Conservation (phyloP, 2,888 invertebrate species). For the Xylocampa areola region DNA sequence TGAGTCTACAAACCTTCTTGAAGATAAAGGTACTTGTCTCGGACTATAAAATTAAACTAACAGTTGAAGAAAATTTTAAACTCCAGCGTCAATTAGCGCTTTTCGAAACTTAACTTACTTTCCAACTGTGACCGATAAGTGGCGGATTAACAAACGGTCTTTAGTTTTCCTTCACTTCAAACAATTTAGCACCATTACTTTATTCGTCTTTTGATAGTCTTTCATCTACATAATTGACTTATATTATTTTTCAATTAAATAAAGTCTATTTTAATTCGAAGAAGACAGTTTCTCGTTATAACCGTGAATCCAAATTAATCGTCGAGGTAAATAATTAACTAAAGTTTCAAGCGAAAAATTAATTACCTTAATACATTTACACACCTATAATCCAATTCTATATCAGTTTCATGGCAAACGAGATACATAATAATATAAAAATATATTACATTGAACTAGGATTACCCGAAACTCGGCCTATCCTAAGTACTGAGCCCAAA, state of each 20-base stretch:
- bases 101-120: slow-evolving; percentile 1
- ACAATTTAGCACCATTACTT: slow-evolving; percentile 17
- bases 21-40: no score
- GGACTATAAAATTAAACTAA: not conserved
- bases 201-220: not conserved
- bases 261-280: no score
- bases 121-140: slow-evolving; percentile 14
- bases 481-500: slow-evolving; percentile 53
- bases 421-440: slow-evolving; percentile 41
- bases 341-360: not conserved
- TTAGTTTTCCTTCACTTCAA: slow-evolving; percentile 7
- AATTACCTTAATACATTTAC: slow-evolving; percentile 23
- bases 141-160: slow-evolving; percentile 26
- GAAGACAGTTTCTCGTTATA: no score
- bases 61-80: not conserved
- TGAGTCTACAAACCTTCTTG: no score
- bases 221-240: not conserved
- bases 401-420: slow-evolving; percentile 27
- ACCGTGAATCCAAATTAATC: no score
- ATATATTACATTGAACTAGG: slow-evolving; percentile 55
- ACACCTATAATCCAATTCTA: slow-evolving; percentile 30
- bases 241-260: no score
- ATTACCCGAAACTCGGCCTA: slow-evolving; percentile 58
- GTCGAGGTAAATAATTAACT: no score
- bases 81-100: not conserved